Evolutionary conservation across 2,888 invertebrate species (phyloP).

Genomic region (Aporophyla lueneburgensis): DNA sequence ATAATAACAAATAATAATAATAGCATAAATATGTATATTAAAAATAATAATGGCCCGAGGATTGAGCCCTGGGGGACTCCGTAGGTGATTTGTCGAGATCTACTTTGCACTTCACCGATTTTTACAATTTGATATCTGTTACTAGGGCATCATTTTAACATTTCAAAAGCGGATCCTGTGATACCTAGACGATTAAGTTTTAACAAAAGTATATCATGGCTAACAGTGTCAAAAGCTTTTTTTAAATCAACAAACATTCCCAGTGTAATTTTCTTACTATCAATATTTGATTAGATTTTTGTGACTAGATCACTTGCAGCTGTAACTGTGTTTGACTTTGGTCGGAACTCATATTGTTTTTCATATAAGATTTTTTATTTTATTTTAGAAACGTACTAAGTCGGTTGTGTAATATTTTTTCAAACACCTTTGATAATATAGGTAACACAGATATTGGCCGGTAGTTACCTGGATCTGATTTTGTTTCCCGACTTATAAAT

Average conservation of each 20-base stretch:
- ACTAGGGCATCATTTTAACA: conserved; percentile 6
- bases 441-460: neutral
- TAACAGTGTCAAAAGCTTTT: neutral
- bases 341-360: neutral
- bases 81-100: neutral
- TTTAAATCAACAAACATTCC: conserved; percentile 1
- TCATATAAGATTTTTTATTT: neutral
- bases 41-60: neutral
- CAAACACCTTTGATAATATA: neutral
- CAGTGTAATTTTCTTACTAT: neutral
- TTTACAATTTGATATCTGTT: neutral
- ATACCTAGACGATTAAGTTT: neutral
- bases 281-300: neutral
- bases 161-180: neutral
- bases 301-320: neutral
- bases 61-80: neutral
- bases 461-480: conserved; percentile 8
- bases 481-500: neutral
- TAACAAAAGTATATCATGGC: neutral
- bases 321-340: conserved; percentile 1
- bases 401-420: neutral
- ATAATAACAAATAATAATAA: no score
- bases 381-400: neutral
- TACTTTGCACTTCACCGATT: conserved; percentile 6
- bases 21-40: no score